These are phyloP conservation scores for Cepaea hortensis DNA, from an alignment of 2,888 invertebrate species.

Conservation along the genomic window DNA sequence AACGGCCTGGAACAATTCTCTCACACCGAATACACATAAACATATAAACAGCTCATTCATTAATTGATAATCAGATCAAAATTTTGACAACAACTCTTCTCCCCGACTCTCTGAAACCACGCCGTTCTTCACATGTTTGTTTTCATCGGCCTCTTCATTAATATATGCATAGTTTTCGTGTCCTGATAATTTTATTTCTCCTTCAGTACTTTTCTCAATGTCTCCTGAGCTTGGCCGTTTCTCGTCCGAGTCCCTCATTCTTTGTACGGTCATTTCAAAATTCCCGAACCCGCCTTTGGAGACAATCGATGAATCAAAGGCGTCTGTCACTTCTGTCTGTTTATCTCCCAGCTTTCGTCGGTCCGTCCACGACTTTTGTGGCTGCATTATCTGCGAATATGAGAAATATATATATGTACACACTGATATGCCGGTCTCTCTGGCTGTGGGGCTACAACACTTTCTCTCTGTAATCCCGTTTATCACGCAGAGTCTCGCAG, in stretches of 20 bases:
- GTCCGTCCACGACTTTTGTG: constrained; percentile 19
- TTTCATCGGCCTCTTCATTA: background rate
- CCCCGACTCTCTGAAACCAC: background rate
- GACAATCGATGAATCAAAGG: background rate
- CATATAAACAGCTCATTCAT: no score
- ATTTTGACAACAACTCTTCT: background rate
- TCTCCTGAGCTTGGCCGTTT: background rate
- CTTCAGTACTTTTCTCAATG: background rate
- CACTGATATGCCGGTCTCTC: no score
- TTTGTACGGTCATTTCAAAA: background rate
- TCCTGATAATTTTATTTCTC: background rate
- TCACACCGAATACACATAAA: no score
- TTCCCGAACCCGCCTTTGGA: background rate
- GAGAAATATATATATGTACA: background rate
- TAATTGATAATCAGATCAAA: background rate
- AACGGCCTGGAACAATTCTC: no score
- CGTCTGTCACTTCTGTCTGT: background rate
- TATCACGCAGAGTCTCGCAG: no score
- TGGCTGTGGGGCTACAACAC: no score
- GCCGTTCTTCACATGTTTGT: background rate
- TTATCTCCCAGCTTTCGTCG: constrained; percentile 18
- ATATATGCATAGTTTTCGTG: background rate
- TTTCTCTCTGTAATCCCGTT: no score
- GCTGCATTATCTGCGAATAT: constrained; percentile 1
- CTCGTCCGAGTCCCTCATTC: background rate